Conservation (phyloP, 2,888 invertebrate species). For the Aspidiotus destructor region DNA sequence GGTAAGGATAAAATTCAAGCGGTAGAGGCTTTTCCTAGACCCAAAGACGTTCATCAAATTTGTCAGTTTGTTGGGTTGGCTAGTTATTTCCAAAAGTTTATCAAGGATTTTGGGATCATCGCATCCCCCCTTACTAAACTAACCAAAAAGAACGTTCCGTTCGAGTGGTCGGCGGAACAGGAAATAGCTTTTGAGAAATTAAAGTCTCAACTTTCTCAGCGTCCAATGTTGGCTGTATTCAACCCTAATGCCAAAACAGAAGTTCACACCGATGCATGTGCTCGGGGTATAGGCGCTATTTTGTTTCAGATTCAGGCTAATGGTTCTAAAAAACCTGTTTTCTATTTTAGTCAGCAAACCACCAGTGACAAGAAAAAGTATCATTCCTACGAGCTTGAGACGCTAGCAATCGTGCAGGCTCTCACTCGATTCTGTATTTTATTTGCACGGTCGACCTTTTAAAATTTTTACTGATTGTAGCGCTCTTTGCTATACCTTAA, state of each 20-base stretch:
- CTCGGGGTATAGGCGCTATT: conserved; percentile 36
- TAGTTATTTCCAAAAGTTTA: conserved; percentile 21
- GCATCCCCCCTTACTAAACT: conserved; percentile 13
- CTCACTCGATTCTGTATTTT: conserved; percentile 32
- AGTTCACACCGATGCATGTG: conserved; percentile 35
- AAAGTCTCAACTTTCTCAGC: conserved; percentile 20
- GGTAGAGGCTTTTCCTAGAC: conserved; percentile 10
- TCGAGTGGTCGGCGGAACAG: conserved; percentile 7
- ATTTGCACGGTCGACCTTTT: conserved; percentile 35
- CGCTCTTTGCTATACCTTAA: conserved; percentile 36
- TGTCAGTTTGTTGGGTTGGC: conserved; percentile 13
- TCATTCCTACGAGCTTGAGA: conserved; percentile 38
- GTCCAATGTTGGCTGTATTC: conserved; percentile 40
- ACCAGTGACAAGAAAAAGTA: conserved; percentile 34
- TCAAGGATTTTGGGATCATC: conserved; percentile 12
- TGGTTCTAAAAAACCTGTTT: too few species aligned
- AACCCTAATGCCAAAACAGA: conserved; percentile 35
- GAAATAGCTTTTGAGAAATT: conserved; percentile 10
- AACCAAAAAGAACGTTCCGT: not conserved
- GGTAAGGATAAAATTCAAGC: not conserved
- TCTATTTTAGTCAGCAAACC: too few species aligned
- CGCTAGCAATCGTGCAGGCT: conserved; percentile 37
- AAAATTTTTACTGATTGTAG: conserved; percentile 37
- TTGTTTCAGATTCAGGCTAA: conserved; percentile 35
- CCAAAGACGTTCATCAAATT: conserved; percentile 11